Evolutionary conservation across 92 coral and sea anemone genomes (phyloP), one percentile per base, ranked within the genome.

Genomic region (Galaxea fascicularis): DNA sequence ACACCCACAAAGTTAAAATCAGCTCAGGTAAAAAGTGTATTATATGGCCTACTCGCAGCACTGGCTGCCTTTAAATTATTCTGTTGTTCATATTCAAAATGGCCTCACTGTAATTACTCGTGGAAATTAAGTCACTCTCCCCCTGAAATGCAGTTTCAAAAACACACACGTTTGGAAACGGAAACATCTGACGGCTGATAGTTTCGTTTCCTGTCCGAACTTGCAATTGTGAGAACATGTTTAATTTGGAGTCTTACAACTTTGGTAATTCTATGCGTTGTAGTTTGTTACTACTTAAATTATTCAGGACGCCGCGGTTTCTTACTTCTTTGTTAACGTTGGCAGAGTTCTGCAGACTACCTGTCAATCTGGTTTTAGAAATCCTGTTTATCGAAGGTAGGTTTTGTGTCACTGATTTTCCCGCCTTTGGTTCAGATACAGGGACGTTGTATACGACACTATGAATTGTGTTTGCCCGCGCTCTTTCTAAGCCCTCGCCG

Each of bases 401-500:
- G 16, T 4, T 66, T 29, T 62, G 82, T 4, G 20, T 77, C 2
- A 24, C 26, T 12, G 84, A 18, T 26, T 81, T 81, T 26, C 30
- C 68, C 69, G 8, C 14, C 49, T 31, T 57, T 56, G 57, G 78
- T 8, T 56, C 78, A 22, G 86, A 10, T 8, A 71, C 78, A 15
- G 86, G 86, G 20, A 70, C 76, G 20, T 82, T 82, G 58, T 51
- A 82, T 0, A 82, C 78, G 6, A 82, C 39, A 22, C 29, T 25
- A 45, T 82, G 78, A 58, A 49, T 65, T n/a, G 84, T 79, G 54
- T 79, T 79, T 14, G 74, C 74, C 21, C 84, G 74, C 4, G 52
- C 65, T 51, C 51, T 79, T 4, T 39, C 65, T 22, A 15, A 18
- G 0, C 13, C 64, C 4, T 28, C 39, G 31, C 18, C 25, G 7